Percentiles rank a stretch among this genome's conserved stretches.
These are phyloP conservation scores for Alsophila aescularia DNA, from an alignment of 2,888 invertebrate species.

Conservation along the genomic window DNA sequence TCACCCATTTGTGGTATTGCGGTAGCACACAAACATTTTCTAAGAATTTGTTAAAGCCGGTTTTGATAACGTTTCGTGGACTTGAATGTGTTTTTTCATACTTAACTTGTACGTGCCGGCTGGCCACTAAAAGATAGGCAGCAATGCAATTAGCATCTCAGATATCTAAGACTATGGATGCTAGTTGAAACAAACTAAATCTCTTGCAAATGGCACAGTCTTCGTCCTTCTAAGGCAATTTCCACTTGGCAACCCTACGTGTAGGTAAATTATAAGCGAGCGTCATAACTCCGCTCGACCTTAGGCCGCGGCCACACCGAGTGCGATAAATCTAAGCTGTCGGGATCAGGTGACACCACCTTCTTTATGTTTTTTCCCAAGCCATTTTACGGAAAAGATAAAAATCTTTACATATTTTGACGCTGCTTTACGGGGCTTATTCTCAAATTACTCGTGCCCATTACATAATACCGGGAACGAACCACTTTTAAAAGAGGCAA, in stretches of 20 bases:
- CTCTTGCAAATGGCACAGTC: background rate
- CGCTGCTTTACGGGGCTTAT: constrained; percentile 79
- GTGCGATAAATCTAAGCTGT: constrained; percentile 77
- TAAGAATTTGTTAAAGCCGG: constrained; percentile 32
- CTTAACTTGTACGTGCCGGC: background rate
- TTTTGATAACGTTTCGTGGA: constrained; percentile 29
- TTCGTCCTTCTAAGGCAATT: background rate
- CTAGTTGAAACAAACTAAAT: too few species aligned
- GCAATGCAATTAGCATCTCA: background rate
- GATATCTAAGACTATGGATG: background rate
- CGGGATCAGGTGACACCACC: constrained; percentile 85
- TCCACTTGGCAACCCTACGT: constrained; percentile 41
- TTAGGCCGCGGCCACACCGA: constrained; percentile 82
- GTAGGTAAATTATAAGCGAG: constrained; percentile 77
- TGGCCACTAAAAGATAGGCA: background rate
- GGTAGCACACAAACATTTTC: constrained; percentile 29
- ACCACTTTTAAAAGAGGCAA: constrained; percentile 50
- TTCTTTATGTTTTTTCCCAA: constrained; percentile 86
- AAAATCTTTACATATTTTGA: constrained; percentile 85
- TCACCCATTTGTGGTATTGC: constrained; percentile 21
- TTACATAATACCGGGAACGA: constrained; percentile 78
- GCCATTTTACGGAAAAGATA: constrained; percentile 85
- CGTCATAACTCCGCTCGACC: constrained; percentile 78
- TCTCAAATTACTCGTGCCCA: constrained; percentile 82
- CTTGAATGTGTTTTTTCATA: constrained; percentile 9